phyloP scores from a whole-genome alignment of 2,113 vertebrate species.

The Polypterus senegalus region DNA sequence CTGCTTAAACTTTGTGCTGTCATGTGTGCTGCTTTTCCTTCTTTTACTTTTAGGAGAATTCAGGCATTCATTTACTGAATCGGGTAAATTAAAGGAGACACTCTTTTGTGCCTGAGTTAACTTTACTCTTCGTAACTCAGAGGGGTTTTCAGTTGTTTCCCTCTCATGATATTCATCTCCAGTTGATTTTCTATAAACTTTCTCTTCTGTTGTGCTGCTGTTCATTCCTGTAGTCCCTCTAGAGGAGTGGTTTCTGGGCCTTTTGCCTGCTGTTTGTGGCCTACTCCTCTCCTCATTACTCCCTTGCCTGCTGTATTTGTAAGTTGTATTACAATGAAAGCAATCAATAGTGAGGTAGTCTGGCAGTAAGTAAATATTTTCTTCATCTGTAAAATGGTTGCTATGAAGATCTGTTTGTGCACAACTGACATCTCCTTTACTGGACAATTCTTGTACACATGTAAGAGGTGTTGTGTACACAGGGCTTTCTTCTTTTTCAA shows the following conservation, averaged over 20 bases:
- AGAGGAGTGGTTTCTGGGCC: neutral
- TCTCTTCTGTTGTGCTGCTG: conserved; percentile 17
- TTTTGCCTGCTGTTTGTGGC: conserved; percentile 2
- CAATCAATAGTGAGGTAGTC: conserved; percentile 23
- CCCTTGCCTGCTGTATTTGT: conserved; percentile 19
- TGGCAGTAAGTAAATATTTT: conserved; percentile 12
- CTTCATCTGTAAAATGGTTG: conserved; percentile 5
- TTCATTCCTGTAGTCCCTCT: conserved; percentile 14
- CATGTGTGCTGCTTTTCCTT: conserved; percentile 8
- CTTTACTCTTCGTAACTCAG: conserved; percentile 25
- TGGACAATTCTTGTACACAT: neutral
- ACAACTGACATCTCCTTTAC: neutral
- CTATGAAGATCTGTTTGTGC: neutral
- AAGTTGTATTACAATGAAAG: conserved; percentile 28
- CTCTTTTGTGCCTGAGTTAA: conserved; percentile 28
- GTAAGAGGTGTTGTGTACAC: too few species aligned
- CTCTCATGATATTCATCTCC: too few species aligned
- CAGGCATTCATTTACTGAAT: conserved; percentile 17
- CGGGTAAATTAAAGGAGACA: conserved; percentile 44
- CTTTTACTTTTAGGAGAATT: conserved; percentile 8
- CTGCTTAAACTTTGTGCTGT: neutral
- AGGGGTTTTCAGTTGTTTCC: neutral
- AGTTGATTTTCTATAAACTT: neutral
- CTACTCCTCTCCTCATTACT: conserved; percentile 7
- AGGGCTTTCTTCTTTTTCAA: neutral